Conservation (phyloP, 2,888 invertebrate species). For the Marasmarcha lunaedactyla region DNA sequence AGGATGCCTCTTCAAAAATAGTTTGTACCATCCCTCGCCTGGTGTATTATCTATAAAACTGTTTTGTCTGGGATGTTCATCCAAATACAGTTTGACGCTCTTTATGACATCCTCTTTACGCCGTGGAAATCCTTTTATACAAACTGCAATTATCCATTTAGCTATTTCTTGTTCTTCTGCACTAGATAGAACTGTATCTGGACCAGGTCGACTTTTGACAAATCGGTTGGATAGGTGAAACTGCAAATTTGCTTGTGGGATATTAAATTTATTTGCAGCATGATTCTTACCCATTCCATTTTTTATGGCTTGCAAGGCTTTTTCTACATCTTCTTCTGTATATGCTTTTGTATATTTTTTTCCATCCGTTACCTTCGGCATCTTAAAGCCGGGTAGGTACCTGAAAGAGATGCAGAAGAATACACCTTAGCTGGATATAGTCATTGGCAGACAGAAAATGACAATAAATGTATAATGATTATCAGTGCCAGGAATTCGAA, state of each 20-base stretch:
- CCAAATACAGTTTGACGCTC: conserved; percentile 21
- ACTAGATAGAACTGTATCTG: conserved; percentile 15
- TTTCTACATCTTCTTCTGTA: conserved; percentile 10
- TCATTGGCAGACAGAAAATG: conserved; percentile 12
- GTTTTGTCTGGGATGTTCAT: conserved; percentile 11
- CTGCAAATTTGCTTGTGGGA: too few species aligned
- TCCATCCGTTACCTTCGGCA: conserved; percentile 13
- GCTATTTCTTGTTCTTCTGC: conserved; percentile 16
- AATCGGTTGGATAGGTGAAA: too few species aligned
- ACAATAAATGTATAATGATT: conserved; percentile 10
- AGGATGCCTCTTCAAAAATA: not conserved
- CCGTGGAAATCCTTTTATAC: conserved; percentile 16
- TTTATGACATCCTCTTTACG: conserved; percentile 12
- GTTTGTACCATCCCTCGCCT: conserved; percentile 16
- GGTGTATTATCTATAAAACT: conserved; percentile 16
- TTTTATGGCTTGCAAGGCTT: too few species aligned
- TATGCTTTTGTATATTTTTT: conserved; percentile 14
- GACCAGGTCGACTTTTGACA: too few species aligned
- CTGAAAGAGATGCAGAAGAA: too few species aligned
- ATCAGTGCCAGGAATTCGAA: conserved; percentile 15
- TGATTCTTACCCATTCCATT: conserved; percentile 17
- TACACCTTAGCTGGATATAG: conserved; percentile 13
- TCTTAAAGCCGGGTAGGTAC: too few species aligned
- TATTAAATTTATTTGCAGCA: conserved; percentile 16
- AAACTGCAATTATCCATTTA: conserved; percentile 13